A percentile compares a stretch with the other conserved stretches of the same genome.
These are phyloP conservation scores for Toxotes jaculatrix DNA, from an alignment of 2,113 vertebrate genomes.

Conservation along the genomic window DNA sequence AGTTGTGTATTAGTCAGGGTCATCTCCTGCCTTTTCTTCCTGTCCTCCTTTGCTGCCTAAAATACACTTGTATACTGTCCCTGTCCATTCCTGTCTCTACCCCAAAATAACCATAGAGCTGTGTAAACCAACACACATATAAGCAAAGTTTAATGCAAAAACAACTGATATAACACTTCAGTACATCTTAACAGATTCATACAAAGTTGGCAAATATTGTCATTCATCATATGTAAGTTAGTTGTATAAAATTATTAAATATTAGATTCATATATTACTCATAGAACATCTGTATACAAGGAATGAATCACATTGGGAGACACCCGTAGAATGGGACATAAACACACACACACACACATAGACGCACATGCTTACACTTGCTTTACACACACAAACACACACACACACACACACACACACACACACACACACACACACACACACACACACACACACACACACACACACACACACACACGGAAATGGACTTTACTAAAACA, in stretches of 20 bases:
- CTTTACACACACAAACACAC: conserved; percentile 33
- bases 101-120: conserved; percentile 67
- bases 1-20: conserved; percentile 60
- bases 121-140: conserved; percentile 72
- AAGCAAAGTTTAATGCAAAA: conserved; percentile 85
- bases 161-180: conserved; percentile 82
- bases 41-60: conserved; percentile 56
- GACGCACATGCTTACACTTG: conserved; percentile 3
- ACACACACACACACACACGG: conserved; percentile 30
- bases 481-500: conserved; percentile 51
- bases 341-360: conserved; percentile 31
- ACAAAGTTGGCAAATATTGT: conserved; percentile 83
- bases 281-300: conserved; percentile 88
- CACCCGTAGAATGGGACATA: conserved; percentile 82
- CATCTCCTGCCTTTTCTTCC: conserved; percentile 67
- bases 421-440: conserved; percentile 36
- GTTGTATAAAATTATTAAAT: conserved; percentile 91
- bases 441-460: conserved; percentile 37
- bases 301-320: conserved; percentile 84
- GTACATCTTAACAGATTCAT: conserved; percentile 79
- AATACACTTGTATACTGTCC: conserved; percentile 59
- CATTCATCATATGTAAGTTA: conserved; percentile 86
- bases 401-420: conserved; percentile 31
- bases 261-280: conserved; percentile 90
- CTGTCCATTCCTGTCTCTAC: conserved; percentile 50